These are phyloP conservation scores for Natrix natrix DNA, from an alignment of 2,797 vertebrate species.

Conservation along the genomic window DNA sequence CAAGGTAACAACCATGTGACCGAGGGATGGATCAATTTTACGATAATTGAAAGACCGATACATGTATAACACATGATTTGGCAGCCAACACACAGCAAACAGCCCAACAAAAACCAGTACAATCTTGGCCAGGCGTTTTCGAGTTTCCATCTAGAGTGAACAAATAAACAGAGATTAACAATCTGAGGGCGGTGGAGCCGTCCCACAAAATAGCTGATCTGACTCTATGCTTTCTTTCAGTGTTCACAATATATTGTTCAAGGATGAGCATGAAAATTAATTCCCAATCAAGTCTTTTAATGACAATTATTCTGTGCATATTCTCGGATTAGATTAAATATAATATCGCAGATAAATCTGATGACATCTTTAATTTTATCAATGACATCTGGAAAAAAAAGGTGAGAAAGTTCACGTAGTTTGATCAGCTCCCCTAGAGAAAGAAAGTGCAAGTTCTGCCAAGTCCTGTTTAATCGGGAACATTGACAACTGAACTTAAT, in stretches of 20 bases:
- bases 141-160: conserved; percentile 79
- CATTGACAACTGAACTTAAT: neutral
- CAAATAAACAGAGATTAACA: conserved; percentile 46
- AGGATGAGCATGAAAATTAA: conserved; percentile 28
- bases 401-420: neutral
- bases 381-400: neutral
- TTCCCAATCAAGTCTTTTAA: neutral
- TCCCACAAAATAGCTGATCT: conserved; percentile 16
- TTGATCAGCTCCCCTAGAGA: neutral
- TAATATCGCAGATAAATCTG: neutral
- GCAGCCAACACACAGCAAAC: conserved; percentile 81
- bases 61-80: conserved; percentile 80
- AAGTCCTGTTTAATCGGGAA: neutral
- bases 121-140: conserved; percentile 83
- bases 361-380: neutral
- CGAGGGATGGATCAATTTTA: conserved; percentile 74
- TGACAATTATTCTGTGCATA: neutral
- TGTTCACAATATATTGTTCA: conserved; percentile 1
- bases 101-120: conserved; percentile 81
- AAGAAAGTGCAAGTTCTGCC: neutral
- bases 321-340: neutral
- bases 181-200: conserved; percentile 6
- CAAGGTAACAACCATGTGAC: conserved; percentile 78
- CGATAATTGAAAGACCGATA: conserved; percentile 81
- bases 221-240: conserved; percentile 9